These are phyloP conservation scores for Halocynthia roretzi DNA, from an alignment of 23 tunicate genomes.

Conservation along the genomic window DNA sequence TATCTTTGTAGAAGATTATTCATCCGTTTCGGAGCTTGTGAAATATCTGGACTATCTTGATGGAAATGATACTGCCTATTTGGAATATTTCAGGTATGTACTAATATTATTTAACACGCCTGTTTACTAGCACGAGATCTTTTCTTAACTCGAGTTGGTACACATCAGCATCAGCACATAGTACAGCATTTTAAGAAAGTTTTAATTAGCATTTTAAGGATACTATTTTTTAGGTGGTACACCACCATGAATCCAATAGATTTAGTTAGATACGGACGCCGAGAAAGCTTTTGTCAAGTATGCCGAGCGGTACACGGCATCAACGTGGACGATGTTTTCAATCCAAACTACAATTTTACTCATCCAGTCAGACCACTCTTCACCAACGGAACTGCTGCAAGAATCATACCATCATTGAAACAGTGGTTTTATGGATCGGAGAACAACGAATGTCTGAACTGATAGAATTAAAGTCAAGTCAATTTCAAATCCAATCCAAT, in stretches of 20 bases:
- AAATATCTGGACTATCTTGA: constrained; percentile 1
- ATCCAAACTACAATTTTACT: neutral
- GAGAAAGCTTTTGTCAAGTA: constrained; percentile 2
- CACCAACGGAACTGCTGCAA: neutral
- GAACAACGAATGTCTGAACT: constrained; percentile 9
- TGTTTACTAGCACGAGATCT: no score
- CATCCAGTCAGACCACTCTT: constrained; percentile 3
- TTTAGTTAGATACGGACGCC: neutral
- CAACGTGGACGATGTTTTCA: constrained; percentile 14
- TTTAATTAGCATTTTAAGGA: neutral
- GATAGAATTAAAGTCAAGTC: neutral
- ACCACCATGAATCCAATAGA: neutral
- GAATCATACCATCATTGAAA: neutral
- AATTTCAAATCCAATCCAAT: neutral
- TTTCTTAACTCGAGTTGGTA: no score
- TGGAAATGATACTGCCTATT: neutral
- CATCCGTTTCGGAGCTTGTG: neutral
- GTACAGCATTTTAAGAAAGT: no score
- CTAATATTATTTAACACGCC: no score
- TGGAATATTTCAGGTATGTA: constrained; percentile 1
- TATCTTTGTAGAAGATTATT: constrained; percentile 1
- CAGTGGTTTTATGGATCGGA: constrained; percentile 8
- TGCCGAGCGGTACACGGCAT: constrained; percentile 24
- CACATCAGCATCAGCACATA: no score
- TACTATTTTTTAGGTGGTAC: neutral